These are phyloP conservation scores for Phaethon lepturus DNA, from an alignment of 2,113 vertebrate species.

Conservation along the genomic window DNA sequence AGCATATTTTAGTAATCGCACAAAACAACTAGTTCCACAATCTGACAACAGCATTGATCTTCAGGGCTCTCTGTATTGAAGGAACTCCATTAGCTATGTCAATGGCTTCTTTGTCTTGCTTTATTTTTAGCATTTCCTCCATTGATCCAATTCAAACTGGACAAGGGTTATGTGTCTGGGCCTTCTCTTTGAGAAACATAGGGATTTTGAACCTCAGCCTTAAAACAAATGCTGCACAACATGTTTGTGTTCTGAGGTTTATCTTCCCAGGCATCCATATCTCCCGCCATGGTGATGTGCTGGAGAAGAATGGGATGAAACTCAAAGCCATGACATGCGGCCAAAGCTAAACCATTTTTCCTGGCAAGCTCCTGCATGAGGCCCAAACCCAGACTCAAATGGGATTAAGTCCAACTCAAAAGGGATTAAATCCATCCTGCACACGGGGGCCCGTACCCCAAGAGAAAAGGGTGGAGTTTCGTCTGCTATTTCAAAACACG, in stretches of 20 bases:
- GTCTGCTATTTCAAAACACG: background rate
- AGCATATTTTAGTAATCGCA: background rate
- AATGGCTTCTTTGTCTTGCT: background rate
- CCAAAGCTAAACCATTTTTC: background rate
- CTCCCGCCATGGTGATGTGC: background rate
- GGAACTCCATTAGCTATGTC: background rate
- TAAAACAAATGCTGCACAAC: background rate
- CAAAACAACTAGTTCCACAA: background rate
- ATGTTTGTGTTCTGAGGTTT: accelerated
- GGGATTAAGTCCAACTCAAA: background rate
- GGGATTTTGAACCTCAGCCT: background rate
- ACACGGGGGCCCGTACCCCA: background rate
- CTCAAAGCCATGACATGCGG: accelerated
- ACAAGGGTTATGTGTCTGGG: background rate
- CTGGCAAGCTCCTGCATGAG: background rate
- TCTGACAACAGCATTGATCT: background rate
- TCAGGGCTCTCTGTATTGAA: background rate
- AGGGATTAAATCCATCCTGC: background rate
- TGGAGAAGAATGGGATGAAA: background rate
- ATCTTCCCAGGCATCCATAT: background rate
- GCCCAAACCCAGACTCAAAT: background rate
- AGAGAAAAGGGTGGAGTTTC: background rate
- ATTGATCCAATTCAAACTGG: background rate
- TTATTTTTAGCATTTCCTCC: background rate
- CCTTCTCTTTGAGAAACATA: background rate